phyloP scores from a whole-genome alignment of 2,113 vertebrate species.

The Mobula hypostoma region DNA sequence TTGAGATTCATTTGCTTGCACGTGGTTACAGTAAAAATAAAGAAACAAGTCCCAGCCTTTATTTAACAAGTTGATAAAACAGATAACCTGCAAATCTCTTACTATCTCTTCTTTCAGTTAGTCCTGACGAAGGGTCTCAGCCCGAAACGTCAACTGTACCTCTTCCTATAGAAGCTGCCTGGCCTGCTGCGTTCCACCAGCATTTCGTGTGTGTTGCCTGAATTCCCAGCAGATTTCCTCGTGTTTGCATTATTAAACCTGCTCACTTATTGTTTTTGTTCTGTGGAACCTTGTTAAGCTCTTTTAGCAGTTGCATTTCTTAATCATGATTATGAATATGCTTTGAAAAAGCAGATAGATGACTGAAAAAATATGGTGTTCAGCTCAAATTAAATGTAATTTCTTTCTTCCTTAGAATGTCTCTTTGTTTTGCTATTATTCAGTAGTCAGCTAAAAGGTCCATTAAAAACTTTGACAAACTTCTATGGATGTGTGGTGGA shows the following conservation, averaged over 20 bases:
- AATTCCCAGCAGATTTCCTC: too few relatives aligned
- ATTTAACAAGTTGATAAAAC: not conserved
- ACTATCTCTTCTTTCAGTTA: too few relatives aligned
- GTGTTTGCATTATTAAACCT: not conserved
- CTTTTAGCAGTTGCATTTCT: not conserved
- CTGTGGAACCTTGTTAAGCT: not conserved
- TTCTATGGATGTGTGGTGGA: too few relatives aligned
- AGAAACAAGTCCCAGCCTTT: too few relatives aligned
- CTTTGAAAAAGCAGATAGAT: not conserved
- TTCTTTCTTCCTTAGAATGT: not conserved
- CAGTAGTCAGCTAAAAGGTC: not conserved
- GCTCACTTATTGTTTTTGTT: not conserved
- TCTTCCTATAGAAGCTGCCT: too few relatives aligned
- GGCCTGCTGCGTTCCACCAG: too few relatives aligned
- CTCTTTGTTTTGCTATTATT: not conserved
- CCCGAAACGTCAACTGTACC: too few relatives aligned
- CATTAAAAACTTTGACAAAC: too few relatives aligned
- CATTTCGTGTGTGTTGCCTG: too few relatives aligned
- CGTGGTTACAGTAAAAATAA: too few relatives aligned
- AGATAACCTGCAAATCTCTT: not conserved
- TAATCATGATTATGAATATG: not conserved
- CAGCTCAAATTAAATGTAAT: not conserved
- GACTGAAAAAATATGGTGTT: not conserved
- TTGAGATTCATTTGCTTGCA: too few relatives aligned
- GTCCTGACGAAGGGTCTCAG: too few relatives aligned